Evolutionary conservation across 2,888 invertebrate species (phyloP).

Genomic region (Drosophila monieri): DNA sequence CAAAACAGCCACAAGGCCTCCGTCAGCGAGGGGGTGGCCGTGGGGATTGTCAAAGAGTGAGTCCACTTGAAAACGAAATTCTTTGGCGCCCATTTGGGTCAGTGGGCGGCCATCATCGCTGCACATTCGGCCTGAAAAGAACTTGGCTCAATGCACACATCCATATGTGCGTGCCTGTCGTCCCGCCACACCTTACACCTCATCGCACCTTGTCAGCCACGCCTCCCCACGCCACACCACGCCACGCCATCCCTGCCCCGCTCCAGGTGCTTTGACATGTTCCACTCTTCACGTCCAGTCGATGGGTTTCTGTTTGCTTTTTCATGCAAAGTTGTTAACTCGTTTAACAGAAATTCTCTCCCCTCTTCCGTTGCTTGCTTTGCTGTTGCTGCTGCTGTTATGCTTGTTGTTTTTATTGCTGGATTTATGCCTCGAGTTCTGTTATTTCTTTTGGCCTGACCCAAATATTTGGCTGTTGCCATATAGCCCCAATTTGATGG

Average conservation of each 20-base stretch:
- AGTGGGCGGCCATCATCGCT: conserved; percentile 62
- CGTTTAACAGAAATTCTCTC: conserved; percentile 60
- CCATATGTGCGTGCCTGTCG: conserved; percentile 37
- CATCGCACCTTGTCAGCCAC: conserved; percentile 13
- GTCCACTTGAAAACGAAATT: conserved; percentile 56
- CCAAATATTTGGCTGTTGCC: conserved; percentile 55
- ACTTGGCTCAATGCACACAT: conserved; percentile 50
- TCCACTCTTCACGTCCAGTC: conserved; percentile 38
- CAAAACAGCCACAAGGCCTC: conserved; percentile 40
- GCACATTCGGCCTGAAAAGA: conserved; percentile 29
- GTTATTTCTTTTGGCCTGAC: conserved; percentile 70
- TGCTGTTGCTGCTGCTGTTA: background rate
- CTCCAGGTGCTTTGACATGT: conserved; percentile 32
- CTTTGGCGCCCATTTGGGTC: conserved; percentile 70
- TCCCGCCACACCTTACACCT: conserved; percentile 28
- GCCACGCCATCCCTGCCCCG: background rate
- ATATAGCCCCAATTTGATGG: conserved; percentile 49
- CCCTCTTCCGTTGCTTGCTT: conserved; percentile 15
- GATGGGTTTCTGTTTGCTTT: conserved; percentile 67
- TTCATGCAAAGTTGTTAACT: conserved; percentile 79
- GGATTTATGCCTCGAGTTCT: conserved; percentile 65
- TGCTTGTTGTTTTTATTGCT: conserved; percentile 25
- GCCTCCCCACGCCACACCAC: background rate
- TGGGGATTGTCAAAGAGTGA: conserved; percentile 30
- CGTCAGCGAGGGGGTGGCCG: conserved; percentile 2